Base-by-base conservation (phyloP, 2,888 invertebrate species). In the Eilema caniola region DNA sequence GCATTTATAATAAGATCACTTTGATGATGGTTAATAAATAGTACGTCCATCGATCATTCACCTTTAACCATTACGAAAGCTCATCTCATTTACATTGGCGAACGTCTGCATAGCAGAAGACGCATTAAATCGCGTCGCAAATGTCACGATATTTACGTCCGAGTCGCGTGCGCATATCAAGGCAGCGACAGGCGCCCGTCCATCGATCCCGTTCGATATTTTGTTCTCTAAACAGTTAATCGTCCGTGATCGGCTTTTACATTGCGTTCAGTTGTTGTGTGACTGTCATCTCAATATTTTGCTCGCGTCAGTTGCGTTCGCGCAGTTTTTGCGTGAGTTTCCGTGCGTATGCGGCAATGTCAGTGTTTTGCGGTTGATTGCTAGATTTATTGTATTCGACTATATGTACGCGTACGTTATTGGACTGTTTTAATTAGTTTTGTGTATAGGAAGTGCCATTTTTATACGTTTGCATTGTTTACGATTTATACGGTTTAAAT, bases 21-120 rank as follows among this genome's bases (percentile, higher is more conserved):
- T 71, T 61, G 31, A 68, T 72, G 59, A 23, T 65, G 69, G 76
- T 81, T 80, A 85, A 83, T 83, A 88, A 84, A 77, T 85, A 76
- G 83, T 83, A 78, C 84, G 83, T 77, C 82, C 86, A 87, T 90
- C 87, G 93, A 93, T 91, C 94, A 86, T 94, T 94, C 93, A 93
- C 93, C 93, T 92, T 59, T 86, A 86, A 86, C 82, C 86, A 84
- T 92, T 92, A 90, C 88, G 89, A 91, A 89, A 91, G 88, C 83
- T 85, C 83, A 83, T 82, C 85, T 83, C 83, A 79, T 85, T 80
- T 85, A 80, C 81, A 80, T 84, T 78, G 83, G 84, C 81, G 83
- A 75, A 67, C 69, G 70, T 65, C 71, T 71, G 69, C 70, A 69
- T 69, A 67, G 73, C 75, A 66, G 71, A 73, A 66, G 69, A 73